Percentiles rank a stretch among this genome's conserved stretches.
phyloP scores from a whole-genome alignment of 2,797 vertebrate genomes.

The Cyprinella venusta region DNA sequence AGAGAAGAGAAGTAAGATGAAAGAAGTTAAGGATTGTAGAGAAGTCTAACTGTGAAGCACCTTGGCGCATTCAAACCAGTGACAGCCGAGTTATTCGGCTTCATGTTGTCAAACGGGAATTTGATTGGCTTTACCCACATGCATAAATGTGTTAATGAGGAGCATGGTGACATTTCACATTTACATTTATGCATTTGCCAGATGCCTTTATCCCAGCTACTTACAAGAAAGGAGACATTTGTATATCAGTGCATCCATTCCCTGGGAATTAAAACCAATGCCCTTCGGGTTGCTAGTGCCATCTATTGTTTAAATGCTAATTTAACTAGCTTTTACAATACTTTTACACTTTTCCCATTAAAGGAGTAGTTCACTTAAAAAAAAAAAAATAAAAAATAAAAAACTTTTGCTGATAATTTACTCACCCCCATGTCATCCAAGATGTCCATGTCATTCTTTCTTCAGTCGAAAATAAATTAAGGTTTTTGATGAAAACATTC shows the following conservation, averaged over 20 bases:
- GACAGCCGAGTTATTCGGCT: conserved; percentile 17
- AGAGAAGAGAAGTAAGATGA: conserved; percentile 43
- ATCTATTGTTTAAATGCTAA: neutral
- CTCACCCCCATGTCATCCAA: too few species aligned
- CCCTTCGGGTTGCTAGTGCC: neutral
- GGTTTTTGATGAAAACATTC: too few species aligned
- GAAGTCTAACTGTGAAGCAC: conserved; percentile 14
- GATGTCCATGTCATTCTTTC: too few species aligned
- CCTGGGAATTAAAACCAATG: neutral
- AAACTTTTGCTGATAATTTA: too few species aligned
- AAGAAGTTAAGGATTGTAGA: conserved; percentile 31
- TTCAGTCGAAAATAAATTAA: too few species aligned
- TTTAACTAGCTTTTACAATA: neutral
- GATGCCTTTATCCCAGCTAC: neutral
- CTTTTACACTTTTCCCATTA: neutral
- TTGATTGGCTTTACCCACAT: neutral
- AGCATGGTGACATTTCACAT: neutral
- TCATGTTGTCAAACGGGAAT: conserved; percentile 9
- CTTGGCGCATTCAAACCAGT: conserved; percentile 17
- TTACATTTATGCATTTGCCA: neutral
- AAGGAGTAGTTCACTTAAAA: too few species aligned
- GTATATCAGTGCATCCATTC: neutral
- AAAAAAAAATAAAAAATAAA: too few species aligned
- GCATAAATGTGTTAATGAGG: neutral
- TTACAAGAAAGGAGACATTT: neutral